A percentile compares a stretch with the other conserved stretches of the same genome.
Evolutionary conservation across 2,113 vertebrate species (phyloP).

Genomic region (Psephotus haematonotus): DNA sequence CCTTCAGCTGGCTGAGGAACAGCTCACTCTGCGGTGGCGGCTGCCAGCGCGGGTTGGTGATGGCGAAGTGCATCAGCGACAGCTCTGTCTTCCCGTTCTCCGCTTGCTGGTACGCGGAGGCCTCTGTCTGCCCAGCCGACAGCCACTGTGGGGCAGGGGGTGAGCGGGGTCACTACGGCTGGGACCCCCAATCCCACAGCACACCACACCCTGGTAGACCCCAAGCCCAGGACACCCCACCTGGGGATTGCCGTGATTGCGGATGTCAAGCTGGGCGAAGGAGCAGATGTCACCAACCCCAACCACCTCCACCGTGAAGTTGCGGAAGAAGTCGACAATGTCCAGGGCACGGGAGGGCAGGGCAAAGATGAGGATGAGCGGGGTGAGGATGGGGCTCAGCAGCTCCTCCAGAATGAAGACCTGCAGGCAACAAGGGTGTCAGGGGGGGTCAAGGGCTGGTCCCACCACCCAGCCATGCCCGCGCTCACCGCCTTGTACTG

Average conservation of each 20-base stretch:
- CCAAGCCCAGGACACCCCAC: conserved; percentile 63
- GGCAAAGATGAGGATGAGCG: conserved; percentile 94
- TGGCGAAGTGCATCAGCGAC: conserved; percentile 96
- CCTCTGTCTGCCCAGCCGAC: conserved; percentile 90
- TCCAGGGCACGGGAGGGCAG: conserved; percentile 87
- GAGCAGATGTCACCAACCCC: conserved; percentile 96
- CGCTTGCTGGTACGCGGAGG: conserved; percentile 92
- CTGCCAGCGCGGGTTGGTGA: conserved; percentile 95
- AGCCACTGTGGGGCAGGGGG: conserved; percentile 82
- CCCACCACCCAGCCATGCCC: not conserved
- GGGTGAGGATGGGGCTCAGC: conserved; percentile 92
- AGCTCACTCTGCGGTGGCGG: conserved; percentile 90
- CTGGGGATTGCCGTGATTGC: conserved; percentile 89
- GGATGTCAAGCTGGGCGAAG: conserved; percentile 96
- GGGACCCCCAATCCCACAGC: not conserved
- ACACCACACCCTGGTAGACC: conserved; percentile 10
- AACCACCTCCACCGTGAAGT: conserved; percentile 95
- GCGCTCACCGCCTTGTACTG: conserved; percentile 95
- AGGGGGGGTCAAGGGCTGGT: not conserved
- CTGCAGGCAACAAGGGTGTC: conserved; percentile 34
- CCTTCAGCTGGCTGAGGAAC: conserved; percentile 93
- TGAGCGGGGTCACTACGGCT: accelerated
- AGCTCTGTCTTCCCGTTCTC: conserved; percentile 95
- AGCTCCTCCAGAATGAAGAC: conserved; percentile 95
- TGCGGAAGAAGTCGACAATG: conserved; percentile 96